Conservation (phyloP, 1,140 invertebrate genomes). For the Oryctes rhinoceros region DNA sequence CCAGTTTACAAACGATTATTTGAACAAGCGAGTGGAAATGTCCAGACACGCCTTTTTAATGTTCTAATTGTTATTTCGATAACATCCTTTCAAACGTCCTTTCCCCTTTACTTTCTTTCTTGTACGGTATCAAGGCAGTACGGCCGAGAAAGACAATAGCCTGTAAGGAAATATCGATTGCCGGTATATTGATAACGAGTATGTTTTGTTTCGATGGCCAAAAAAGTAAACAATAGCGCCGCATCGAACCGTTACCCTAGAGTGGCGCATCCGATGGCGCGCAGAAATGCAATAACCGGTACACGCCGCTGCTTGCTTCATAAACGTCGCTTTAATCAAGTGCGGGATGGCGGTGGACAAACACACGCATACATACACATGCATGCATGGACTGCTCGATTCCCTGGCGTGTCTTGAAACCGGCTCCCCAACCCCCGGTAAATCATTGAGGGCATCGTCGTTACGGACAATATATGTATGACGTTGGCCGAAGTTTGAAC, state of each 20-base stretch:
- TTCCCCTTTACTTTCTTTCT: no score
- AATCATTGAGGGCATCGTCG: not conserved
- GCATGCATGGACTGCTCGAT: not conserved
- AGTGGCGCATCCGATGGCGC: not conserved
- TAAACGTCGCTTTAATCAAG: not conserved
- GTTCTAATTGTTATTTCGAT: no score
- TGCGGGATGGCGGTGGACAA: not conserved
- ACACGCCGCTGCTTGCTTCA: not conserved
- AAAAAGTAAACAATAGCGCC: slow-evolving; percentile 3
- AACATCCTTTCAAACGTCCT: no score
- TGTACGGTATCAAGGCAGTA: no score
- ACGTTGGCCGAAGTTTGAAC: not conserved
- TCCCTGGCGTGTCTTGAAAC: slow-evolving; percentile 8
- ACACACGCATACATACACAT: not conserved
- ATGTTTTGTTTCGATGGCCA: not conserved
- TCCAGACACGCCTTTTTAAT: no score
- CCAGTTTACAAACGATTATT: no score
- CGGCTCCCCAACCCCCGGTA: not conserved
- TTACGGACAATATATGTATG: not conserved
- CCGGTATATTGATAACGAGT: not conserved
- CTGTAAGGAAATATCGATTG: not conserved
- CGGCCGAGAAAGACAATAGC: no score
- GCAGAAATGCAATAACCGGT: slow-evolving; percentile 14
- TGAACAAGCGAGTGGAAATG: no score
- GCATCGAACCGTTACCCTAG: not conserved